phyloP scores from a whole-genome alignment of 2,113 vertebrate genomes.

The Colistium nudipinnis region DNA sequence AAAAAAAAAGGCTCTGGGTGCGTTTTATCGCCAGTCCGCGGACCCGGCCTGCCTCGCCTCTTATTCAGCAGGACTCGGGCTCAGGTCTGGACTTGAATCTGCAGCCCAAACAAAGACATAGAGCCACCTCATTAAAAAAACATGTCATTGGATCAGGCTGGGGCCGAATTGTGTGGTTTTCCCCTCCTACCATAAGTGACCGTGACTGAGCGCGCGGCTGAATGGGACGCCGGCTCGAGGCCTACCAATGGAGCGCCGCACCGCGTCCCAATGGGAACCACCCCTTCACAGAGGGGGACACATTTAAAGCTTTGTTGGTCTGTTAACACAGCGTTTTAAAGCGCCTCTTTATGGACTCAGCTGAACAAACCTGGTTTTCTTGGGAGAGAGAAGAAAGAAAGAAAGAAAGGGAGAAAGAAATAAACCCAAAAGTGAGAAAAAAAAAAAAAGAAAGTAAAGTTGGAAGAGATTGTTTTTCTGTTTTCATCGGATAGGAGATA shows the following conservation, averaged over 20 bases:
- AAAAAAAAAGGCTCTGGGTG: constrained; percentile 38
- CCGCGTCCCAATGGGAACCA: constrained; percentile 76
- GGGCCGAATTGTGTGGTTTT: constrained; percentile 70
- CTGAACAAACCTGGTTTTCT: constrained; percentile 64
- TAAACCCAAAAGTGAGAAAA: constrained; percentile 1
- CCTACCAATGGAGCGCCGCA: constrained; percentile 65
- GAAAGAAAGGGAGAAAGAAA: constrained; percentile 26
- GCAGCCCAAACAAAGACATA: constrained; percentile 76
- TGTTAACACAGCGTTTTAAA: constrained; percentile 78
- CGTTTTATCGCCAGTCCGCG: constrained; percentile 33
- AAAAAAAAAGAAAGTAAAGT: constrained; percentile 3
- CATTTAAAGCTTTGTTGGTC: constrained; percentile 77
- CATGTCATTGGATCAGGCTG: constrained; percentile 80
- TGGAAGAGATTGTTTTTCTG: constrained; percentile 1
- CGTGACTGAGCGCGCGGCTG: constrained; percentile 75
- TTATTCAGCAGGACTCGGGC: constrained; percentile 56
- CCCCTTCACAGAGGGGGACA: constrained; percentile 68
- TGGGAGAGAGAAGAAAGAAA: constrained; percentile 33
- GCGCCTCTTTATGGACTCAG: constrained; percentile 77
- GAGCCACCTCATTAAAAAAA: constrained; percentile 79
- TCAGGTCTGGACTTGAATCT: constrained; percentile 63
- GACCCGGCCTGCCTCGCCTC: constrained; percentile 57
- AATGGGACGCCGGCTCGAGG: constrained; percentile 70
- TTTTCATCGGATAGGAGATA: not conserved
- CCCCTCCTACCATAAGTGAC: constrained; percentile 76